These are phyloP conservation scores for Cephalopholis sonnerati DNA, from an alignment of 2,113 vertebrate species.

Conservation along the genomic window DNA sequence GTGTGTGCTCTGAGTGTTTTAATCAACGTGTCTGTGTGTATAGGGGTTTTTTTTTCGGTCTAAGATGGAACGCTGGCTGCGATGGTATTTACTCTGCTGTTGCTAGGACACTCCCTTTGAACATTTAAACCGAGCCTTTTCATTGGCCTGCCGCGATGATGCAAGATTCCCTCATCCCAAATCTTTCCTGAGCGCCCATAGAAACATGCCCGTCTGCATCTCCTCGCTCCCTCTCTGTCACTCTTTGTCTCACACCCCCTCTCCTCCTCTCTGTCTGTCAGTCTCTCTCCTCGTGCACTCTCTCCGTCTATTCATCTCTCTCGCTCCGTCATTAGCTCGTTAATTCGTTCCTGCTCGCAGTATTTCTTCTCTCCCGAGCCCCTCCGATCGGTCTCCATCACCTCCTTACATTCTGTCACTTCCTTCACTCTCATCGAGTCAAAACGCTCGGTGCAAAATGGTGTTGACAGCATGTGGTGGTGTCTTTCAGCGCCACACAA, in stretches of 20 bases:
- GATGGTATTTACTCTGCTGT: conserved; percentile 86
- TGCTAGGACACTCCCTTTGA: conserved; percentile 91
- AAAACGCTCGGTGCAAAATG: conserved; percentile 52
- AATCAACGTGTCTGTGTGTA: background rate
- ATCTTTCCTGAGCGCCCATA: conserved; percentile 84
- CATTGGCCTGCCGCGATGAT: conserved; percentile 86
- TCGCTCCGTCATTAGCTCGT: conserved; percentile 37
- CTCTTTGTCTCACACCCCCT: conserved; percentile 55
- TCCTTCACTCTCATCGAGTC: conserved; percentile 47
- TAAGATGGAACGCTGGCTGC: conserved; percentile 75
- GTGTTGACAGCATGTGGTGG: conserved; percentile 57
- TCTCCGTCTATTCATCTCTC: conserved; percentile 19
- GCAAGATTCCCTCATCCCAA: conserved; percentile 85
- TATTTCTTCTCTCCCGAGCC: conserved; percentile 14
- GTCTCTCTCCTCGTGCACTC: conserved; percentile 14
- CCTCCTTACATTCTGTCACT: conserved; percentile 44
- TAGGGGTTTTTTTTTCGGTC: conserved; percentile 24
- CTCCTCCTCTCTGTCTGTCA: conserved; percentile 3
- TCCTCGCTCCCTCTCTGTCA: conserved; percentile 54
- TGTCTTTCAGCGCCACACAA: conserved; percentile 38
- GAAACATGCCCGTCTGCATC: conserved; percentile 83
- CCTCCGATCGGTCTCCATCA: conserved; percentile 17
- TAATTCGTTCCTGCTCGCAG: conserved; percentile 22
- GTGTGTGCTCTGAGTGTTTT: background rate
- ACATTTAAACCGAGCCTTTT: conserved; percentile 79